Conservation (phyloP, 1,140 invertebrate genomes). For the Fopius arisanus region DNA sequence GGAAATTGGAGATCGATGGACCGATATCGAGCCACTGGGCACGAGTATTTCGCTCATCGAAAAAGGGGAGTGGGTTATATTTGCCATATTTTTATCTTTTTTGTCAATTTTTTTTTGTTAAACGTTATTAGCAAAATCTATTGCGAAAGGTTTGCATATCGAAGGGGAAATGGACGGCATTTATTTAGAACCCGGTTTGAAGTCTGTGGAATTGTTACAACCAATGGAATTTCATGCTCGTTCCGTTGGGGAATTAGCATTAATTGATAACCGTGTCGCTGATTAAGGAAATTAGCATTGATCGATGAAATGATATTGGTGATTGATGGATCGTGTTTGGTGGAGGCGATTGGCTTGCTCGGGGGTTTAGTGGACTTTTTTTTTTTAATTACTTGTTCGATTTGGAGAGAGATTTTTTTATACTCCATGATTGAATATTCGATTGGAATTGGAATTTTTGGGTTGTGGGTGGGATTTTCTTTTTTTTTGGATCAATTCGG, state of each 20-base stretch:
- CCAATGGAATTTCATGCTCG: background rate
- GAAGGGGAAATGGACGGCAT: slow-evolving; percentile 15
- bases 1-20: slow-evolving; percentile 36
- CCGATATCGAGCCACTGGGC: slow-evolving; percentile 11
- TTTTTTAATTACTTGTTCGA: background rate
- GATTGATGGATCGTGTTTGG: background rate
- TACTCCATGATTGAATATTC: too few species aligned
- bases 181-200: slow-evolving; percentile 25
- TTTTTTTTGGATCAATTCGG: too few species aligned
- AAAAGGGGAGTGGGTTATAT: background rate
- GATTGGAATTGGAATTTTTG: too few species aligned
- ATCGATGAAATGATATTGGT: slow-evolving; percentile 9
- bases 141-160: background rate
- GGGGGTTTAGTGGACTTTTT: background rate
- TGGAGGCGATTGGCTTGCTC: background rate
- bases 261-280: background rate
- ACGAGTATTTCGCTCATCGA: background rate
- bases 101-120: background rate
- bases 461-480: too few species aligned
- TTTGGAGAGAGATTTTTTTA: background rate
- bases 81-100: background rate
- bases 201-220: slow-evolving; percentile 16
- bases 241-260: background rate
- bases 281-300: slow-evolving; percentile 4
- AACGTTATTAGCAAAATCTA: background rate